Conservation (phyloP, 2,797 vertebrate species). For the Siniperca undulata region DNA sequence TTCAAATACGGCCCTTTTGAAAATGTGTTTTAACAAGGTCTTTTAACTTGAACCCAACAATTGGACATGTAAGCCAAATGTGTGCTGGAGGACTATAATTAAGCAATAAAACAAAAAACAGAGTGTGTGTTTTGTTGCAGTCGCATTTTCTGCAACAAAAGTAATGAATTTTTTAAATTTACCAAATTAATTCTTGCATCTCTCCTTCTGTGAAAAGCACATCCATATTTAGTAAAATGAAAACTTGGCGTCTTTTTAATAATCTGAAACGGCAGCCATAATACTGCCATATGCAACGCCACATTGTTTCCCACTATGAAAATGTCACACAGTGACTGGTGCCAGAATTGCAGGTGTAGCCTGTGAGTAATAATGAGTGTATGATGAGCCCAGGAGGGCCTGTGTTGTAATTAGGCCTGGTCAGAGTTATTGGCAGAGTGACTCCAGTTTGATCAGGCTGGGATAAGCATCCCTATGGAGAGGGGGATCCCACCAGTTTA, state of each 20-base stretch:
- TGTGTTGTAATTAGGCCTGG: slow-evolving; percentile 87
- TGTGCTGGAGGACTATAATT: background rate
- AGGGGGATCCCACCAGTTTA: slow-evolving; percentile 88
- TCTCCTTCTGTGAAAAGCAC: background rate
- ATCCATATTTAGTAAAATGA: background rate
- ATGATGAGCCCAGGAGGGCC: slow-evolving; percentile 72
- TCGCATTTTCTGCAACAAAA: background rate
- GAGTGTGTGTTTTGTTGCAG: background rate
- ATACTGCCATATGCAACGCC: slow-evolving; percentile 44
- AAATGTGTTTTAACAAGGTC: slow-evolving; percentile 1
- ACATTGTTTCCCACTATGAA: slow-evolving; percentile 57
- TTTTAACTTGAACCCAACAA: background rate
- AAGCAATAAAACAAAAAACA: background rate
- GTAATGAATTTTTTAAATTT: background rate
- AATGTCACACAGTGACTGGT: slow-evolving; percentile 60
- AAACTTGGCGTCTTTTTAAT: slow-evolving; percentile 29
- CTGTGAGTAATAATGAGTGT: slow-evolving; percentile 71
- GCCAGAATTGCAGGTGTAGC: slow-evolving; percentile 50
- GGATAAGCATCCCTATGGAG: slow-evolving; percentile 88
- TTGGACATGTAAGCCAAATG: background rate
- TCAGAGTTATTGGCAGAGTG: slow-evolving; percentile 89
- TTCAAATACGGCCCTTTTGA: slow-evolving; percentile 5
- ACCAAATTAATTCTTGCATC: background rate
- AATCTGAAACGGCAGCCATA: slow-evolving; percentile 37
- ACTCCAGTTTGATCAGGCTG: slow-evolving; percentile 88